Conservation (phyloP, 2,113 vertebrate species). For the Diadophis punctatus region DNA sequence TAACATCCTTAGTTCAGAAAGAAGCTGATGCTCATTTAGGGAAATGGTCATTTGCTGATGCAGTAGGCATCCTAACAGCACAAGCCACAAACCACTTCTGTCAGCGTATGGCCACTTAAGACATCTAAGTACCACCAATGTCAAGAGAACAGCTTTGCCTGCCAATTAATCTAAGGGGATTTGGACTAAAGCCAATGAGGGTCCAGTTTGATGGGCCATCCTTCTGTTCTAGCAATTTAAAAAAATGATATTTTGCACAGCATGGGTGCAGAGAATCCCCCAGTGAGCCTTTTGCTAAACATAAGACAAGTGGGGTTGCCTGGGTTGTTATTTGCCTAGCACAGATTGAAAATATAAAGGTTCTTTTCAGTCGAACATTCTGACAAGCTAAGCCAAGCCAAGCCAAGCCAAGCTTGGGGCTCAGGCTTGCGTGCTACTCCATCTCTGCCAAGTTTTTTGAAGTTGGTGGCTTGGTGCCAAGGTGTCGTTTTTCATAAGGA, state of each 20-base stretch:
- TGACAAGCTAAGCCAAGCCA: slow-evolving; percentile 47
- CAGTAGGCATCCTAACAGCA: slow-evolving; percentile 6
- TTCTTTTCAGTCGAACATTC: slow-evolving; percentile 24
- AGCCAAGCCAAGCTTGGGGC: slow-evolving; percentile 40
- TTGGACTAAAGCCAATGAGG: neutral
- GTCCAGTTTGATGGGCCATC: neutral
- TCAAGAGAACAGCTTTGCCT: slow-evolving; percentile 4
- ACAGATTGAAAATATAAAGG: neutral
- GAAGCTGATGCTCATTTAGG: neutral
- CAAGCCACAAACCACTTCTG: slow-evolving; percentile 31
- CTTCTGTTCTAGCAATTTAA: neutral
- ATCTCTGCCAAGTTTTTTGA: slow-evolving; percentile 53
- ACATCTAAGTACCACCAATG: slow-evolving; percentile 5
- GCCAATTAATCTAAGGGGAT: slow-evolving; percentile 1
- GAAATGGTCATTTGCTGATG: slow-evolving; percentile 32
- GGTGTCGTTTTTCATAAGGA: slow-evolving; percentile 60
- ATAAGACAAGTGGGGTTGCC: neutral
- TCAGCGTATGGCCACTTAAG: slow-evolving; percentile 16
- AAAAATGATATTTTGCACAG: neutral
- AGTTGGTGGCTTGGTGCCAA: slow-evolving; percentile 60
- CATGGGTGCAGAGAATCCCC: neutral
- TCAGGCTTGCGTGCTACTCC: slow-evolving; percentile 42
- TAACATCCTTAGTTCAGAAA: slow-evolving; percentile 33
- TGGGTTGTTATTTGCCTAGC: neutral
- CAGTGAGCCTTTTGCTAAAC: neutral